phyloP scores from a whole-genome alignment of 2,888 invertebrate genomes.

The Heliothis peltigera region DNA sequence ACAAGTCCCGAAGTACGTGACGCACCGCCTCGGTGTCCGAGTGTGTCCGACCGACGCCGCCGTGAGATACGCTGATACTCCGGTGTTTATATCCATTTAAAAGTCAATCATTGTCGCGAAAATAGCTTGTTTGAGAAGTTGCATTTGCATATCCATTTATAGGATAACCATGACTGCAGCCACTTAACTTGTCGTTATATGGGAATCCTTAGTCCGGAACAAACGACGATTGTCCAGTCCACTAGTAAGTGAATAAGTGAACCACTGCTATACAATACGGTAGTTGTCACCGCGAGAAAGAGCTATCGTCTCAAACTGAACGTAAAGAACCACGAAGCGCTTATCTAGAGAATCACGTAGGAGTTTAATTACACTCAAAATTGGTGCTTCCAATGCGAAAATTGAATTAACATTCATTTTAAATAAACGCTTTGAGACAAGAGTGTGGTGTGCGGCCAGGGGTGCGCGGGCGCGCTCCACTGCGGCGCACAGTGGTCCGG shows the following conservation, averaged over 20 bases:
- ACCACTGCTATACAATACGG: constrained; percentile 57
- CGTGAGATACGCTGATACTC: constrained; percentile 70
- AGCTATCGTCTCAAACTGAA: constrained; percentile 56
- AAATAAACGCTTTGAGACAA: constrained; percentile 78
- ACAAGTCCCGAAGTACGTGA: constrained; percentile 65
- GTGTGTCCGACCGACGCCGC: constrained; percentile 56
- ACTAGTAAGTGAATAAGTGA: constrained; percentile 58
- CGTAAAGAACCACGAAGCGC: constrained; percentile 37
- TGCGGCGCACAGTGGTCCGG: too few relatives aligned
- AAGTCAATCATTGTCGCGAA: constrained; percentile 85
- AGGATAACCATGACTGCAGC: constrained; percentile 75
- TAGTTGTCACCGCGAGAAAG: constrained; percentile 56
- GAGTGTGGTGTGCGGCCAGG: constrained; percentile 59
- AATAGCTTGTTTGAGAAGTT: constrained; percentile 74
- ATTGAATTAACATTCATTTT: constrained; percentile 80
- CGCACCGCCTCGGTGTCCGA: constrained; percentile 52
- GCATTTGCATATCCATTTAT: constrained; percentile 79
- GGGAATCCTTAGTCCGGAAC: constrained; percentile 68
- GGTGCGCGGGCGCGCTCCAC: constrained; percentile 61
- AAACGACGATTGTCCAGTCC: constrained; percentile 69
- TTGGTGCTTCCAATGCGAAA: constrained; percentile 74
- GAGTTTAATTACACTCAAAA: constrained; percentile 62
- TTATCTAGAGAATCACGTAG: constrained; percentile 29
- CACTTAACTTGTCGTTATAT: constrained; percentile 79
- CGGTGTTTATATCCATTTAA: constrained; percentile 78